phyloP scores from a whole-genome alignment of 2,888 invertebrate genomes.

The Meandrusa payeni region DNA sequence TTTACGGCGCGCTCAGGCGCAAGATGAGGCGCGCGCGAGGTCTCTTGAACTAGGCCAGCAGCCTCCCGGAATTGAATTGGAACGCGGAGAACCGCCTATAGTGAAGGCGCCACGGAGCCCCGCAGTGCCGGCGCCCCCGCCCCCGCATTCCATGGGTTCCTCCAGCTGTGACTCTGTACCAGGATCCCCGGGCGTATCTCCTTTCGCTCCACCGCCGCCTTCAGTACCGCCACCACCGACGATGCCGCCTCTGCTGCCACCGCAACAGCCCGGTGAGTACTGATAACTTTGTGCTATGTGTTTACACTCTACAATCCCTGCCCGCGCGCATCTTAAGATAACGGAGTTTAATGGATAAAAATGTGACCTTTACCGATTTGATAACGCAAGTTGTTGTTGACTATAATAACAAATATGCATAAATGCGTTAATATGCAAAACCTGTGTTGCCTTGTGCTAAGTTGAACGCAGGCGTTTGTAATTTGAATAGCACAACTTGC shows the following conservation, averaged over 20 bases:
- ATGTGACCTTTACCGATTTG: conserved; percentile 9
- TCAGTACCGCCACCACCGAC: conserved; percentile 80
- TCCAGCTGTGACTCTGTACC: conserved; percentile 68
- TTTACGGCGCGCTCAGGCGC: conserved; percentile 89
- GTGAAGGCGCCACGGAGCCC: conserved; percentile 72
- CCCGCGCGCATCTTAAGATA: conserved; percentile 10
- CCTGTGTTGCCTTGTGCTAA: not conserved
- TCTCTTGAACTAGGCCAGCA: conserved; percentile 65
- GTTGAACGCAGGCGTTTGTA: not conserved
- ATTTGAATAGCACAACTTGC: conserved; percentile 10
- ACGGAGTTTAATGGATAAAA: conserved; percentile 9
- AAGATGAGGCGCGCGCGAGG: conserved; percentile 86
- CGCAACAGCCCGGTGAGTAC: conserved; percentile 70
- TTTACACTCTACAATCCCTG: not conserved
- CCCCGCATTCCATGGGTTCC: conserved; percentile 60
- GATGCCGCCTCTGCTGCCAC: conserved; percentile 73
- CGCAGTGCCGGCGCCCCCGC: conserved; percentile 48
- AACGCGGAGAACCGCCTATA: conserved; percentile 67
- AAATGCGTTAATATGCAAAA: conserved; percentile 3
- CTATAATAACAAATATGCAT: conserved; percentile 1
- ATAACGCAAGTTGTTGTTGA: conserved; percentile 2
- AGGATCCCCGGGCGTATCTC: conserved; percentile 66
- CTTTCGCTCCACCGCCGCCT: conserved; percentile 72
- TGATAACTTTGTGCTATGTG: conserved; percentile 1
- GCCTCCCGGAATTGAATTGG: conserved; percentile 61